Evolutionary conservation across 1,140 invertebrate species (phyloP).

Genomic region (Sycophila sp.): DNA sequence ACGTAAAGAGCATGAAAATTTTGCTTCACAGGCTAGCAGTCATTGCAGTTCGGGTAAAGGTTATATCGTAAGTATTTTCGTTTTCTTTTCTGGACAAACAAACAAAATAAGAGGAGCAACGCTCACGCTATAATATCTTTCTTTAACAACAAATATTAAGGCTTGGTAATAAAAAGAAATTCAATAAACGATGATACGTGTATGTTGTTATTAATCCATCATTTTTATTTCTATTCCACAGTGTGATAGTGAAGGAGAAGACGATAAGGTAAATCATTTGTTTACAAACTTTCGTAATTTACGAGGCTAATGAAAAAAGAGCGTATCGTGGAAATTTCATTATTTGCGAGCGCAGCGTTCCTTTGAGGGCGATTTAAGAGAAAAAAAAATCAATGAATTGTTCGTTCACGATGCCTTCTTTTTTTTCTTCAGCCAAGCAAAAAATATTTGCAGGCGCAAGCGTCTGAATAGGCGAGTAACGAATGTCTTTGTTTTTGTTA

Average conservation of each 20-base stretch:
- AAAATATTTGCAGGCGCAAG: no score
- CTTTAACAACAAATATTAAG: constrained; percentile 17
- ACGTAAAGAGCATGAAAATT: constrained; percentile 40
- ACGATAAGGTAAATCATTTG: constrained; percentile 77
- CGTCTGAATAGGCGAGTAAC: no score
- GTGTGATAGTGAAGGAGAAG: constrained; percentile 91
- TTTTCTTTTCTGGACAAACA: constrained; percentile 43
- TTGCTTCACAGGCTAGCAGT: constrained; percentile 79
- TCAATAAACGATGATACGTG: constrained; percentile 11
- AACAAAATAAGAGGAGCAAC: constrained; percentile 15
- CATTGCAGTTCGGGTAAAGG: constrained; percentile 87
- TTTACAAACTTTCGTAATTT: constrained; percentile 1
- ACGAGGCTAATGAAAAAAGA: background rate
- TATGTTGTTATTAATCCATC: constrained; percentile 38
- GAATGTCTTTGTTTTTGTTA: constrained; percentile 53
- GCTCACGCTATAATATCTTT: no score
- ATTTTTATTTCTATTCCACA: constrained; percentile 70
- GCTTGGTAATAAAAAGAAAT: constrained; percentile 11
- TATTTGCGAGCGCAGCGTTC: background rate
- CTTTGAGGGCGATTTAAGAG: no score
- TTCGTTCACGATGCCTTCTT: no score
- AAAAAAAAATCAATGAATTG: no score
- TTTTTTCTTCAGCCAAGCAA: no score
- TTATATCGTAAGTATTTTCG: constrained; percentile 82
- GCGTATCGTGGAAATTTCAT: background rate